Base-by-base conservation (phyloP, 2,797 vertebrate genomes). In the Poeciliopsis turneri region DNA sequence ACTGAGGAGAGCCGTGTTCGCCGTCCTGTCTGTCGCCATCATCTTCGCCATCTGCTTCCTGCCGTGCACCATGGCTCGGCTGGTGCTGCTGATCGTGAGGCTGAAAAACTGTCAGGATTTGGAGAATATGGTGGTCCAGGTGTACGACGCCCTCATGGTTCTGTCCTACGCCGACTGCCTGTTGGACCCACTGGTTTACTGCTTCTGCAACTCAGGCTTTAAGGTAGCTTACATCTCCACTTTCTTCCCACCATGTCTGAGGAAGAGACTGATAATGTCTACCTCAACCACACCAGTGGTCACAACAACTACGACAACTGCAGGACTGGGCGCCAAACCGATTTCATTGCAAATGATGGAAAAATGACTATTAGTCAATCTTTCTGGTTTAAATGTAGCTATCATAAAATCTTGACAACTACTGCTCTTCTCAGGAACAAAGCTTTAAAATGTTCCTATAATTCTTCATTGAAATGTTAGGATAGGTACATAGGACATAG, bases 141-240 rank as follows among this genome's bases (percentile, higher is more conserved):
- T 95, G 30, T 95, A 94, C 5, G 96, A 96, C 46, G 61, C 92
- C 72, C 87, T 96, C 72, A 90, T 96, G 92, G 94, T 94, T 25
- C 72, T 95, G 70, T 96, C 96, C 2, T 95, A 92, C 86, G 81
- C 90, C 1, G 94, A 96, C 86, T 96, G 94, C 59, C 85, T 96
- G 68, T 83, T 96, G 77, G 95, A 96, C 81, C 95, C 95, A 0
- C 82, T 96, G 20, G 90, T 96, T 0, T 96, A 96, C 88, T 96
- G 96, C 84, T 93, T 96, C 86, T 95, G 94, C 77, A 92, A 95
- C 88, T 92, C 94, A 0, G 94, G 93, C 28, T 96, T 96, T 74
- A 96, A 96, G 83, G 79, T 91, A 0, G 85, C 89, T 9, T 95
- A 95, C 80, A 0, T 93, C 2, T 43, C 79, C 66, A 80, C 83